A percentile compares a stretch with the other conserved stretches of the same genome.
These are phyloP conservation scores for Syngnathoides biaculeatus DNA, from an alignment of 2,113 vertebrate species.

Conservation along the genomic window DNA sequence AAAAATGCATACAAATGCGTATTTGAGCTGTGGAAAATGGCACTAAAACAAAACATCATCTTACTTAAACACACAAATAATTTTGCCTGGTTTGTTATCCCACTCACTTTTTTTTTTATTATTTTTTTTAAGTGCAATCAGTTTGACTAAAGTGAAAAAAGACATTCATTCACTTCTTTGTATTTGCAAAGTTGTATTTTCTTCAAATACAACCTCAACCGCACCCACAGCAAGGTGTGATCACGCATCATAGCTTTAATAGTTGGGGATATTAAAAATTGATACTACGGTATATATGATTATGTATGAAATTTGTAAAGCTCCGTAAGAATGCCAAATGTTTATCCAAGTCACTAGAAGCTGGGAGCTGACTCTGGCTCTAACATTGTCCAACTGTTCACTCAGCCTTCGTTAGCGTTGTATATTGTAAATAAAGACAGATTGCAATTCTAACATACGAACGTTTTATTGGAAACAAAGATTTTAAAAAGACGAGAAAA, in stretches of 20 bases:
- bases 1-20: not conserved
- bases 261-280: constrained; percentile 10
- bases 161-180: not conserved
- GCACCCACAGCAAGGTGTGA: not conserved
- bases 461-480: constrained; percentile 78
- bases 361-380: constrained; percentile 82
- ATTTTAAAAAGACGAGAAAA: constrained; percentile 68
- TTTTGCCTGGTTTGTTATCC: constrained; percentile 4
- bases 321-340: constrained; percentile 81
- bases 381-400: constrained; percentile 85
- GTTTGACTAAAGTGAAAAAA: not conserved
- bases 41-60: constrained; percentile 18
- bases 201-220: not conserved
- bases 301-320: constrained; percentile 63
- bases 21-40: constrained; percentile 8
- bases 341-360: constrained; percentile 86
- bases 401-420: constrained; percentile 94
- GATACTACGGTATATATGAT: constrained; percentile 3
- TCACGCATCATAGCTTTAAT: constrained; percentile 43
- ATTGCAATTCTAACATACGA: constrained; percentile 95
- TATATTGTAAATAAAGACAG: constrained; percentile 96
- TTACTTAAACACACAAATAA: not conserved
- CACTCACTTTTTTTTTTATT: not conserved
- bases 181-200: not conserved
- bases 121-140: constrained; percentile 3